Conservation (phyloP, 2,797 vertebrate genomes). For the Enteromius trimaculatus region DNA sequence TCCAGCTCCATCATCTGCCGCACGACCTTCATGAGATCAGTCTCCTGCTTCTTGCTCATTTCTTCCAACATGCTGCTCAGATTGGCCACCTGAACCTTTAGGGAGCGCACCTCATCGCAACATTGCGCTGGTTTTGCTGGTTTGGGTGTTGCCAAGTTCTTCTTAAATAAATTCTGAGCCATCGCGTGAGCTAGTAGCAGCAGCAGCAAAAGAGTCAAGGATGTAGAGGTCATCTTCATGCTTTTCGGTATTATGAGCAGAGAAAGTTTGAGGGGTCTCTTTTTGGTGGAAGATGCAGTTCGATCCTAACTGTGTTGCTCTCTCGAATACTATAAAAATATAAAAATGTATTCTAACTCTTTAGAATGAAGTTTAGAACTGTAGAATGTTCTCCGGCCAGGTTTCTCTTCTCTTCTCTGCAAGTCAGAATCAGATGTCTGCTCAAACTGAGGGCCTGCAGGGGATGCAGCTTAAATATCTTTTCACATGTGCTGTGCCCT, state of each 20-base stretch:
- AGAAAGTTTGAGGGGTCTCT: neutral
- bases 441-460: conserved; percentile 70
- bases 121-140: conserved; percentile 76
- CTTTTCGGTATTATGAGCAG: conserved; percentile 36
- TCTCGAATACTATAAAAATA: neutral
- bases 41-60: conserved; percentile 88
- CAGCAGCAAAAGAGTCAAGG: conserved; percentile 65
- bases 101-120: conserved; percentile 87
- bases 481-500: conserved; percentile 83
- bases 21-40: conserved; percentile 83
- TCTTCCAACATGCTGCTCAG: conserved; percentile 88
- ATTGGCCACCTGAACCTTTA: conserved; percentile 91
- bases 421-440: conserved; percentile 65
- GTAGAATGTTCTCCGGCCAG: conserved; percentile 5
- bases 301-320: conserved; percentile 51
- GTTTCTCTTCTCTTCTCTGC: conserved; percentile 46
- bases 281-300: neutral
- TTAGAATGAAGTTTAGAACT: neutral
- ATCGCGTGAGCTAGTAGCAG: conserved; percentile 66
- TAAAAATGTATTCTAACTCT: neutral
- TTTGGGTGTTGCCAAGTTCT: conserved; percentile 61
- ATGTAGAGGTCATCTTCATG: conserved; percentile 61
- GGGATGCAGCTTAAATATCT: conserved; percentile 92
- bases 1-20: conserved; percentile 95
- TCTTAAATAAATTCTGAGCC: conserved; percentile 75